phyloP scores from a whole-genome alignment of 2,113 vertebrate genomes.

The Phodopus roborovskii region DNA sequence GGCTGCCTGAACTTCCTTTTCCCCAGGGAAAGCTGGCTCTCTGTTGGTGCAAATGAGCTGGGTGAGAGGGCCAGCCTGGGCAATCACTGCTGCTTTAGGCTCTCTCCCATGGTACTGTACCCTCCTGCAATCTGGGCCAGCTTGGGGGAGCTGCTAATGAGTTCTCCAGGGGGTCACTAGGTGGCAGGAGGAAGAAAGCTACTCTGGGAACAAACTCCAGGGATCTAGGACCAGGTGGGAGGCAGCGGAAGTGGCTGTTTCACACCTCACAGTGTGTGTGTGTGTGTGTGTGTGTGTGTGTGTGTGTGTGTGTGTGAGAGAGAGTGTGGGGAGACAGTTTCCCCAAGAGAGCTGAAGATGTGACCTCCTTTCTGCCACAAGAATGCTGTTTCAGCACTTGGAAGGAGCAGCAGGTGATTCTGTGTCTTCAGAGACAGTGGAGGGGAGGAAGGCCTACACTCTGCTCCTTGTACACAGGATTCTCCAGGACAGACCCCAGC shows the following conservation, averaged over 20 bases:
- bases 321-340: constrained; percentile 20
- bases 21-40: background rate
- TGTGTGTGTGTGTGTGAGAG: background rate
- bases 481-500: background rate
- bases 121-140: background rate
- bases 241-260: background rate
- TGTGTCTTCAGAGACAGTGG: background rate
- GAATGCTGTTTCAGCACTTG: constrained; percentile 55
- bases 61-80: background rate
- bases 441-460: background rate
- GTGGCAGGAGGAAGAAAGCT: background rate
- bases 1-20: background rate
- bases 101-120: background rate
- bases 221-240: background rate
- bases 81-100: rapidly evolving
- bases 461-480: background rate
- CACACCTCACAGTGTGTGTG: background rate
- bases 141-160: background rate
- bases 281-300: no score
- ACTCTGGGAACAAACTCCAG: background rate
- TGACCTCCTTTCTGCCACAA: constrained; percentile 65
- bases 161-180: background rate
- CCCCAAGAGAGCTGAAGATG: constrained; percentile 49
- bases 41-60: background rate
- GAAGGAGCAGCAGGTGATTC: background rate